These are phyloP conservation scores for Onychomys arenicola DNA, from an alignment of 2,797 vertebrate species.

Conservation along the genomic window DNA sequence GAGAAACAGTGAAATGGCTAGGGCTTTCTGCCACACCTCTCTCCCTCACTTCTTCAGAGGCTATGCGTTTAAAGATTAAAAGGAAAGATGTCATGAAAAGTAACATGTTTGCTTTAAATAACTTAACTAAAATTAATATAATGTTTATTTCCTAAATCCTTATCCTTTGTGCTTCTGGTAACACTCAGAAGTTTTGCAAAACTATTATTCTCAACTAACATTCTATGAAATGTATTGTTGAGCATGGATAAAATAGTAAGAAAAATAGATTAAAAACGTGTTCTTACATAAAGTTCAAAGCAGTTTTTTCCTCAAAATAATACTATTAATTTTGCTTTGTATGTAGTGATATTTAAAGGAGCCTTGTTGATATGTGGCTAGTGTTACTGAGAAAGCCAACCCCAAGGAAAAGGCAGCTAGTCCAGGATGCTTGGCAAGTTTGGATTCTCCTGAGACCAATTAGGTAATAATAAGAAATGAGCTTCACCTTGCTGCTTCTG, in stretches of 20 bases:
- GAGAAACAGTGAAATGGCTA: not conserved
- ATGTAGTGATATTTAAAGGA: not conserved
- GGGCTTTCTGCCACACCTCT: not conserved
- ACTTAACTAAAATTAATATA: constrained; percentile 26
- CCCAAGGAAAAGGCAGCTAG: constrained; percentile 7
- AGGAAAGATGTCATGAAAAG: not conserved
- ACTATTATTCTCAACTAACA: not conserved
- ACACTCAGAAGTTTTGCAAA: not conserved
- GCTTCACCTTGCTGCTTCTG: not conserved
- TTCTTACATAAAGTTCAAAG: not conserved
- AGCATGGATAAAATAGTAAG: not conserved
- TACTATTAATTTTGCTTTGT: not conserved
- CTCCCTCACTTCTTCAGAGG: not conserved
- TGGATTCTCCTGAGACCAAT: constrained; percentile 38
- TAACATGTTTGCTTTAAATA: not conserved
- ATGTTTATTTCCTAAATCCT: not conserved
- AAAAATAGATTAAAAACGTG: not conserved
- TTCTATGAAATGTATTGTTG: not conserved
- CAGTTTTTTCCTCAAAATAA: not conserved
- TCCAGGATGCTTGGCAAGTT: not conserved
- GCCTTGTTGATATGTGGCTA: not conserved
- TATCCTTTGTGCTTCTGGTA: not conserved
- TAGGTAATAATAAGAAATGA: not conserved
- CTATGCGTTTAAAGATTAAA: constrained; percentile 15
- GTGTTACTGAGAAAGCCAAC: not conserved